Conservation (phyloP, 2,888 invertebrate genomes). For the Papilio demoleus region DNA sequence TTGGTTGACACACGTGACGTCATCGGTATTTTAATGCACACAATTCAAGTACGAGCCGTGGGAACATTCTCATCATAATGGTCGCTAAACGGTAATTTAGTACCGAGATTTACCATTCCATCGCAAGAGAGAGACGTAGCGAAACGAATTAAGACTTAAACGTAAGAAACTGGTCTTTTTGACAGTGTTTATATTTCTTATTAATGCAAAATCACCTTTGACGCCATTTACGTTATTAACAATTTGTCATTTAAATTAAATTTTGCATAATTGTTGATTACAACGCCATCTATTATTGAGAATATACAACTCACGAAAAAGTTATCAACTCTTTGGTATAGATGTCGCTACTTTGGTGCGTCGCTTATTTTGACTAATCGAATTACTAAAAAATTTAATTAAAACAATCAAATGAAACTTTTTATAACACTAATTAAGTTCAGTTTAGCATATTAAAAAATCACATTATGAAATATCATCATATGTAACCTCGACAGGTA, state of each 20-base stretch:
- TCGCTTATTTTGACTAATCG: too few relatives aligned
- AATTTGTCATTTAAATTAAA: background rate
- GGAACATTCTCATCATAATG: conserved; percentile 24
- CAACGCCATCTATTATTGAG: conserved; percentile 16
- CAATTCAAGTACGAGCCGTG: conserved; percentile 38
- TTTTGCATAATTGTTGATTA: background rate
- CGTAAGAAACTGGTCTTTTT: background rate
- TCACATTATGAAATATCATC: background rate
- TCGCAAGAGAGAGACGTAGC: background rate
- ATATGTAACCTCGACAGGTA: background rate
- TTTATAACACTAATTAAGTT: too few relatives aligned
- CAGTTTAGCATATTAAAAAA: too few relatives aligned
- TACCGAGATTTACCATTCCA: conserved; percentile 24
- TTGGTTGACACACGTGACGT: conserved; percentile 14
- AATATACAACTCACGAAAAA: background rate
- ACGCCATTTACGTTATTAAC: background rate
- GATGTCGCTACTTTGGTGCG: conserved; percentile 27
- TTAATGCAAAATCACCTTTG: too few relatives aligned
- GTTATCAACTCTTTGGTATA: background rate
- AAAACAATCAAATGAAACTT: too few relatives aligned
- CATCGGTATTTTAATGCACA: conserved; percentile 11
- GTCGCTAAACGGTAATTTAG: conserved; percentile 30
- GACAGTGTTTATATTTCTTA: background rate
- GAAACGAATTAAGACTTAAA: background rate
- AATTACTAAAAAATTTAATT: too few relatives aligned